A percentile compares a stretch with the other conserved stretches of the same genome.
phyloP scores from a whole-genome alignment of 2,113 vertebrate species.

The Eidolon helvum region DNA sequence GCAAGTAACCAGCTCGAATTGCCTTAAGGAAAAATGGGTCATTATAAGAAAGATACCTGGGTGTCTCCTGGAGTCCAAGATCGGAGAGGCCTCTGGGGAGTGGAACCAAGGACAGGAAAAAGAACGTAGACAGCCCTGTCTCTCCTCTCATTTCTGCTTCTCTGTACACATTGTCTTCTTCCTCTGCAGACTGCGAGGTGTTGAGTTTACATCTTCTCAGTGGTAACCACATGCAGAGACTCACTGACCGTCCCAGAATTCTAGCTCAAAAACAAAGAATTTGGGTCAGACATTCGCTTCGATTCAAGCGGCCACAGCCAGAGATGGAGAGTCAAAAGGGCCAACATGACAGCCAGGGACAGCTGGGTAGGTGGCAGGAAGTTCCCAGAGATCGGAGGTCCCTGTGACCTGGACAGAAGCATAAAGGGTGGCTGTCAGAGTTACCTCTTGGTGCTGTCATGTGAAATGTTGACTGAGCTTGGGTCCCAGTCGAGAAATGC shows the following conservation, averaged over 20 bases:
- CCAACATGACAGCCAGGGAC: not conserved
- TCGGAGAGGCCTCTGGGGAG: no score
- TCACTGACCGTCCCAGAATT: not conserved
- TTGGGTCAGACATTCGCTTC: not conserved
- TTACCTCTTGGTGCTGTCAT: not conserved
- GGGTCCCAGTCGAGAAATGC: slow-evolving; percentile 13
- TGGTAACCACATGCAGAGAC: not conserved
- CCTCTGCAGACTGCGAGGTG: not conserved
- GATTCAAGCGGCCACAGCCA: not conserved
- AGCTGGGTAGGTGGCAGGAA: no score
- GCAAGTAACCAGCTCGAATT: not conserved
- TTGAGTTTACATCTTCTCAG: not conserved
- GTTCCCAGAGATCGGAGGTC: not conserved
- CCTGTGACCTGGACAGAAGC: not conserved
- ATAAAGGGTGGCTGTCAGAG: not conserved
- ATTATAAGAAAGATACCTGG: not conserved
- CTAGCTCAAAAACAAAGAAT: not conserved
- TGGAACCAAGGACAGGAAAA: not conserved
- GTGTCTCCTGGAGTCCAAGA: not conserved
- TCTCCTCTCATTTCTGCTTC: not conserved
- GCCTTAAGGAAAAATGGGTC: not conserved
- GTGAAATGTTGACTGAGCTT: slow-evolving; percentile 20
- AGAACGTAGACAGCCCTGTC: not conserved
- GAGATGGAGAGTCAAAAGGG: not conserved
- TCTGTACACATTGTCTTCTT: not conserved